Conservation (phyloP, 2,113 vertebrate genomes). For the Scomber colias region DNA sequence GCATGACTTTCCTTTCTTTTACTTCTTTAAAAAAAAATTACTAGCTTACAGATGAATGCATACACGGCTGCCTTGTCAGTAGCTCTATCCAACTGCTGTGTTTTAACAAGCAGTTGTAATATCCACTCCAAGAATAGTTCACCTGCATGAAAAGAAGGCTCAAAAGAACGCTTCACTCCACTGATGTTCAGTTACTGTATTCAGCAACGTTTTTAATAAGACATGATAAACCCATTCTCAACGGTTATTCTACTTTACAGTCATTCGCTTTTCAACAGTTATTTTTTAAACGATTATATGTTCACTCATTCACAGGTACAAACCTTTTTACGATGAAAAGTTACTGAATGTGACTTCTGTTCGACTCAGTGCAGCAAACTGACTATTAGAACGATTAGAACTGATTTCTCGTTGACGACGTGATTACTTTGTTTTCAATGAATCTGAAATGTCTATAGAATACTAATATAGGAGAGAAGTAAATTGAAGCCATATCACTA, state of each 20-base stretch:
- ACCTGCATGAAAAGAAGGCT: constrained; percentile 75
- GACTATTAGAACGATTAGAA: constrained; percentile 28
- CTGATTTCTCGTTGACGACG: constrained; percentile 6
- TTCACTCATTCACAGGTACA: constrained; percentile 19
- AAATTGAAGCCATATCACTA: constrained; percentile 36
- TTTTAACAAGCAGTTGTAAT: constrained; percentile 67
- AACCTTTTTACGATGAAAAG: constrained; percentile 28
- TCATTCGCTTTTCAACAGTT: constrained; percentile 29
- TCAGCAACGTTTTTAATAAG: constrained; percentile 44
- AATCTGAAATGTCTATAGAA: constrained; percentile 27
- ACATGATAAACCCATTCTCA: background rate
- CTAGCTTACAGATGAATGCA: constrained; percentile 67
- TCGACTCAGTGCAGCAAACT: constrained; percentile 34
- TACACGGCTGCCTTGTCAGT: constrained; percentile 70
- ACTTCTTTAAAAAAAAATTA: constrained; percentile 14
- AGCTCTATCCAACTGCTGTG: constrained; percentile 62
- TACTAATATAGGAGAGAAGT: constrained; percentile 14
- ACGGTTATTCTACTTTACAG: constrained; percentile 26
- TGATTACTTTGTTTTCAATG: constrained; percentile 22
- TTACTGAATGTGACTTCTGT: constrained; percentile 45
- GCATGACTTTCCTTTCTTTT: constrained; percentile 67
- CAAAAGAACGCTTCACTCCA: constrained; percentile 54
- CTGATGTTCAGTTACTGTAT: constrained; percentile 51
- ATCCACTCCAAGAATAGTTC: constrained; percentile 64
- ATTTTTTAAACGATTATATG: constrained; percentile 29